Evolutionary conservation across 2,113 vertebrate genomes (phyloP).

Genomic region (Lethenteron reissneri): DNA sequence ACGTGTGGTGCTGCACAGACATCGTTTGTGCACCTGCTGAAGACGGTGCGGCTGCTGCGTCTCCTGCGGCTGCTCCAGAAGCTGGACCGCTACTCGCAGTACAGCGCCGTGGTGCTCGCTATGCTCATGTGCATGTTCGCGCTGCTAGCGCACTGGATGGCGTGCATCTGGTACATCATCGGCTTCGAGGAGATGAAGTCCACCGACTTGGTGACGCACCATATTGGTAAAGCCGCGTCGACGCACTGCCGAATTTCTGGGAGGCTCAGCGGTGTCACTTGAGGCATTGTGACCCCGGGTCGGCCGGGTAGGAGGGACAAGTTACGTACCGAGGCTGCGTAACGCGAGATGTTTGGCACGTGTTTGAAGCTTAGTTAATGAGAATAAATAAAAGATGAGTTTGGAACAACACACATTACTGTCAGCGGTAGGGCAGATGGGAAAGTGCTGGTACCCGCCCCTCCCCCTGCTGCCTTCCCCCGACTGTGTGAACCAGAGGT

Average conservation of each 20-base stretch:
- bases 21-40: constrained; percentile 44
- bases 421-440: too few species aligned
- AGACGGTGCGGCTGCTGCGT: constrained; percentile 49
- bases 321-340: too few species aligned
- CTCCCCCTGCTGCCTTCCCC: too few species aligned
- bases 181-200: constrained; percentile 50
- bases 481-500: too few species aligned
- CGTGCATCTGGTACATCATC: constrained; percentile 65
- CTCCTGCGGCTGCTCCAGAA: constrained; percentile 58
- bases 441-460: too few species aligned
- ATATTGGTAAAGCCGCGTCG: constrained; percentile 42
- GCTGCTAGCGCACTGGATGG: constrained; percentile 68
- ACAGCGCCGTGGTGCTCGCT: constrained; percentile 65
- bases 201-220: constrained; percentile 59
- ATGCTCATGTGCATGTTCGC: constrained; percentile 68
- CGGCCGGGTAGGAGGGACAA: too few species aligned
- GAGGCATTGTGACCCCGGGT: too few species aligned
- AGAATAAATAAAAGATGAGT: too few species aligned
- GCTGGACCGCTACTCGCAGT: constrained; percentile 64
- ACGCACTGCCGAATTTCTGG: too few species aligned
- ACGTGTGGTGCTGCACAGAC: constrained; percentile 22
- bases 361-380: too few species aligned
- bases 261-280: constrained; percentile 11
- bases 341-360: too few species aligned
- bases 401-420: too few species aligned